phyloP scores from a whole-genome alignment of 2,888 invertebrate species.

The Andrena trimmerana region DNA sequence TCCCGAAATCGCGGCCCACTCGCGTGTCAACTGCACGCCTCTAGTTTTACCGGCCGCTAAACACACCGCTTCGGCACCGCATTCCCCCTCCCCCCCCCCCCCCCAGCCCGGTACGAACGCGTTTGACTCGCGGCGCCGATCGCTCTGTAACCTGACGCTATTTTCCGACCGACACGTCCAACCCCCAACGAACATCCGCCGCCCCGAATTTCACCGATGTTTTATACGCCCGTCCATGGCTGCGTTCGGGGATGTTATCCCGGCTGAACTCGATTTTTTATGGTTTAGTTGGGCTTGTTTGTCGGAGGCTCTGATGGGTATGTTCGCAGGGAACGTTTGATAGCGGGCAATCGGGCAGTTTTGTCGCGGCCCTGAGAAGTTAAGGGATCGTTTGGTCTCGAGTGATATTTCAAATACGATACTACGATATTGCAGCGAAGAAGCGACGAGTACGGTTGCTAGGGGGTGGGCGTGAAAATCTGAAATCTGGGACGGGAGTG shows the following conservation, averaged over 20 bases:
- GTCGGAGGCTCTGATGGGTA: too few species aligned
- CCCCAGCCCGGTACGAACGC: constrained; percentile 32
- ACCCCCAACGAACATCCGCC: constrained; percentile 12
- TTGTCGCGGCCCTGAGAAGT: too few species aligned
- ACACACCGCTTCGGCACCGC: constrained; percentile 52
- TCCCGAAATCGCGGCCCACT: constrained; percentile 57
- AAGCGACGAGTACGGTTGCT: constrained; percentile 6
- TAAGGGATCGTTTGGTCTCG: too few species aligned
- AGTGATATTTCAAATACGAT: too few species aligned
- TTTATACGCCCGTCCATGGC: too few species aligned
- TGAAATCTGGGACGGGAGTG: constrained; percentile 51
- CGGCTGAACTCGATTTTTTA: too few species aligned
- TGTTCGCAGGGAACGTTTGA: too few species aligned
- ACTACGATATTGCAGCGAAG: neutral
- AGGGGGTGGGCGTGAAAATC: constrained; percentile 31
- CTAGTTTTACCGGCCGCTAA: constrained; percentile 60
- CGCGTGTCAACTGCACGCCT: constrained; percentile 66
- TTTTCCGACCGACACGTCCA: neutral
- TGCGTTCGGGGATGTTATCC: too few species aligned
- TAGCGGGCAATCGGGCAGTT: too few species aligned
- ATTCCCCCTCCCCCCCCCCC: too few species aligned
- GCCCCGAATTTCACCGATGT: neutral
- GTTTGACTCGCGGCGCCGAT: constrained; percentile 56
- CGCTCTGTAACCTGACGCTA: constrained; percentile 27
- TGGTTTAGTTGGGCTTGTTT: too few species aligned